phyloP scores from a whole-genome alignment of 2,797 vertebrate genomes.

The Leucoraja ocellata region DNA sequence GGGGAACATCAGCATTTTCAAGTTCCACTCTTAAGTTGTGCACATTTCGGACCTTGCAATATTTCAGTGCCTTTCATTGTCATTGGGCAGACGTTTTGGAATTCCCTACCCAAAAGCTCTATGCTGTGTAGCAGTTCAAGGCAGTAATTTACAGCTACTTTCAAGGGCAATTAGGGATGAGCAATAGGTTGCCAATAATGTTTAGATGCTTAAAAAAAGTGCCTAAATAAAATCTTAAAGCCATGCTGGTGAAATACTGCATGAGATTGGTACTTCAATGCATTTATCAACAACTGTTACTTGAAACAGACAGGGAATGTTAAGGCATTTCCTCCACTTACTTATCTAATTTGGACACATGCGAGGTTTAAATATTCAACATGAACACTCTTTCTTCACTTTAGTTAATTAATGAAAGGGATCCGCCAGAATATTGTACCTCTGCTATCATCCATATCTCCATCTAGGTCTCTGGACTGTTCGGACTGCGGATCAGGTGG shows the following conservation, averaged over 20 bases:
- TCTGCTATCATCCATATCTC: conserved; percentile 84
- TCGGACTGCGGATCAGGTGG: conserved; percentile 81
- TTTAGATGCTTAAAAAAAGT: too few species aligned
- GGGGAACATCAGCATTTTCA: too few species aligned
- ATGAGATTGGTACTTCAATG: not conserved
- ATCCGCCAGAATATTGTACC: conserved; percentile 57
- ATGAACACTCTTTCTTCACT: not conserved
- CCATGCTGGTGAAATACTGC: not conserved
- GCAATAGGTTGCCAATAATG: too few species aligned
- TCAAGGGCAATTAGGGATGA: too few species aligned
- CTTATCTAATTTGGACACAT: not conserved
- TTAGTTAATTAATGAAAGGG: not conserved
- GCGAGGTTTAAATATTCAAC: not conserved
- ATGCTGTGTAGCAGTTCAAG: too few species aligned
- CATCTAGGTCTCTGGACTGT: conserved; percentile 71
- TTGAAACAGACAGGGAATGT: not conserved
- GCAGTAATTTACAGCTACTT: too few species aligned
- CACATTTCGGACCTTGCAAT: too few species aligned
- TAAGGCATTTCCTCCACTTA: not conserved
- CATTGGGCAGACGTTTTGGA: too few species aligned
- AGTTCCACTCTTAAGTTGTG: too few species aligned
- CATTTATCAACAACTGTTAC: not conserved
- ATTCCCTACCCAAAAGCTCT: too few species aligned
- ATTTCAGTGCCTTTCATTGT: too few species aligned
- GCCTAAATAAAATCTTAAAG: not conserved